phyloP scores from a whole-genome alignment of 92 coral and sea anemone genomes.

The Umimayanthus chanpuru region DNA sequence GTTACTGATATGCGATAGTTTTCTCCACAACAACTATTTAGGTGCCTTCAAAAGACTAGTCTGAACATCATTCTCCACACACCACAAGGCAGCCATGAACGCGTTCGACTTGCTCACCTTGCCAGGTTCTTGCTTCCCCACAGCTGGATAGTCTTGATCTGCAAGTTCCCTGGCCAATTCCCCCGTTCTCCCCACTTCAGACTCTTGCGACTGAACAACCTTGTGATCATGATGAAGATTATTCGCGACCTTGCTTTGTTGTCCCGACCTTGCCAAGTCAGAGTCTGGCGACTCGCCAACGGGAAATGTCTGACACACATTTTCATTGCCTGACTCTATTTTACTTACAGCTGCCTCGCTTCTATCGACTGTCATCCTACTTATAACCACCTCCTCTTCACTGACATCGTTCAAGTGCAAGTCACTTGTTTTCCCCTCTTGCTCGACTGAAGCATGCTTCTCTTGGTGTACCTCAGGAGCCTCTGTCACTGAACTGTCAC shows the following conservation, averaged over 20 bases:
- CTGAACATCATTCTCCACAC: background rate
- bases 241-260: background rate
- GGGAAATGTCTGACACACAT: background rate
- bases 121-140: background rate
- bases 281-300: background rate
- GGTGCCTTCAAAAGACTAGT: background rate
- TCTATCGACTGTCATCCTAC: slow-evolving; percentile 18
- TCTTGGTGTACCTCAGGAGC: background rate
- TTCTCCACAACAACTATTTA: background rate
- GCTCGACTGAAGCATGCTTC: background rate
- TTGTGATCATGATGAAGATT: background rate
- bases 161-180: background rate
- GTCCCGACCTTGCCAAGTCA: background rate
- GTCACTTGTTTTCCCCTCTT: background rate
- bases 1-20: no score
- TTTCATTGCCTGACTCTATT: background rate
- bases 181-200: background rate
- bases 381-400: slow-evolving; percentile 28
- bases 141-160: background rate
- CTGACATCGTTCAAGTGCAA: background rate
- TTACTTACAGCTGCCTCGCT: slow-evolving; percentile 10
- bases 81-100: background rate
- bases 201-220: background rate
- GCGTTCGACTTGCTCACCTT: background rate
- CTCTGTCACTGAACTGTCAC: slow-evolving; percentile 6